A percentile compares a stretch with the other conserved stretches of the same genome.
Evolutionary conservation across 2,888 invertebrate genomes (phyloP).

Genomic region (Odontocerum albicorne): DNA sequence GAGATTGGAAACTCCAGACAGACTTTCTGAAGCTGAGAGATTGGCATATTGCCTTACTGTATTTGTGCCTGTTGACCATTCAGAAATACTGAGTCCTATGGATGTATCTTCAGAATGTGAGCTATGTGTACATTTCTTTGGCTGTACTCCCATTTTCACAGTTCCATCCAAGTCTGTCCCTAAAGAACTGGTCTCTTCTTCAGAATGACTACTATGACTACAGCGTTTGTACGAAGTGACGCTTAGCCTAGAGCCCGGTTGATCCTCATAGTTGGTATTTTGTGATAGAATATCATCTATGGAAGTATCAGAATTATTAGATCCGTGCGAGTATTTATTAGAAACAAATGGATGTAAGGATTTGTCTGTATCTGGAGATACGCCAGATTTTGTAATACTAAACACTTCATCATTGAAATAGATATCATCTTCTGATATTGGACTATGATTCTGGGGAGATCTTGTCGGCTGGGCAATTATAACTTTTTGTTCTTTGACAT

Average conservation of each 20-base stretch:
- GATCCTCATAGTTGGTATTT: conserved; percentile 60
- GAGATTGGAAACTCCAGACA: conserved; percentile 57
- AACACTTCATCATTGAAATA: conserved; percentile 64
- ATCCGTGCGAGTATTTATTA: conserved; percentile 57
- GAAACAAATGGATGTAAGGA: conserved; percentile 49
- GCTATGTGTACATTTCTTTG: conserved; percentile 80
- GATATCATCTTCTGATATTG: conserved; percentile 62
- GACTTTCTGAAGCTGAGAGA: conserved; percentile 69
- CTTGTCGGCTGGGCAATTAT: conserved; percentile 64
- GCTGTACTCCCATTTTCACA: conserved; percentile 76
- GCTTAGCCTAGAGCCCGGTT: conserved; percentile 55
- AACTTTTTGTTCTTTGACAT: conserved; percentile 44
- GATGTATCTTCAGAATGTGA: conserved; percentile 87
- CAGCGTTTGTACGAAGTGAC: conserved; percentile 62
- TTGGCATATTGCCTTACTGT: conserved; percentile 81
- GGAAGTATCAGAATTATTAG: conserved; percentile 66
- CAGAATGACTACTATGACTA: conserved; percentile 73
- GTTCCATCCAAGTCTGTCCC: conserved; percentile 82
- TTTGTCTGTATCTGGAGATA: conserved; percentile 61
- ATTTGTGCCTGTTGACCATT: conserved; percentile 87
- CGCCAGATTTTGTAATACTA: conserved; percentile 59
- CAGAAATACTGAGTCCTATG: conserved; percentile 81
- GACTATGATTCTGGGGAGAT: conserved; percentile 62
- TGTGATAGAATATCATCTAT: conserved; percentile 63
- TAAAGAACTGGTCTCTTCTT: conserved; percentile 73